Percentiles rank a stretch among this genome's conserved stretches.
Evolutionary conservation across 2,113 vertebrate species (phyloP).

Genomic region (Gracilinanus agilis): DNA sequence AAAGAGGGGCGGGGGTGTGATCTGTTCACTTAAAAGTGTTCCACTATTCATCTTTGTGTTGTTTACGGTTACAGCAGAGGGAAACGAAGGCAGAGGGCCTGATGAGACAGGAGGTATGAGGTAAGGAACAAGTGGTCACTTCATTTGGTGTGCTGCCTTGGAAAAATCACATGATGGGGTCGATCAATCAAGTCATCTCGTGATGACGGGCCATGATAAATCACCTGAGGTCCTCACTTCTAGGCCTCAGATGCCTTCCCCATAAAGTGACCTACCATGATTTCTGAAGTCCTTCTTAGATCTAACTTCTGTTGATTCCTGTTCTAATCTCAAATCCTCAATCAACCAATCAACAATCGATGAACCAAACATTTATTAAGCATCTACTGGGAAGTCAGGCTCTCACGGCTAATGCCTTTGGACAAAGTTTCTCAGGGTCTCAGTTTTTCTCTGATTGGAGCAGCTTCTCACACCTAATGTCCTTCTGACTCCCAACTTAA

Average conservation of each 20-base stretch:
- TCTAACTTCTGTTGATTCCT: neutral
- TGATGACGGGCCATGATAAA: neutral
- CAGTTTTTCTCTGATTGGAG: neutral
- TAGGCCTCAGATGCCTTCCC: neutral
- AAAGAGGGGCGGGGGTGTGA: neutral
- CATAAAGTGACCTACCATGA: neutral
- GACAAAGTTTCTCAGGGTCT: neutral
- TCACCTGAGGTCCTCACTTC: neutral
- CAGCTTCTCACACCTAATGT: neutral
- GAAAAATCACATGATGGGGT: neutral
- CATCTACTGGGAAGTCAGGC: neutral
- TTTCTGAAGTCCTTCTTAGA: neutral
- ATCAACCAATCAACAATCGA: neutral
- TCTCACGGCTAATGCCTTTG: neutral
- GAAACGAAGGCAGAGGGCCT: neutral
- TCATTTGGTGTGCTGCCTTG: neutral
- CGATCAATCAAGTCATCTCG: neutral
- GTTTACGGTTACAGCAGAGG: neutral
- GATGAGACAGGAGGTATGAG: neutral
- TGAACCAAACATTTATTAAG: neutral
- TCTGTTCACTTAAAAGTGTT: neutral
- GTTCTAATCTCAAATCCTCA: neutral
- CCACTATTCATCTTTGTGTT: neutral
- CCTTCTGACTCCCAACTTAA: accelerated
- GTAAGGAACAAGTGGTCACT: neutral